These are phyloP conservation scores for Lithosia quadra DNA, from an alignment of 2,888 invertebrate species.

Conservation along the genomic window DNA sequence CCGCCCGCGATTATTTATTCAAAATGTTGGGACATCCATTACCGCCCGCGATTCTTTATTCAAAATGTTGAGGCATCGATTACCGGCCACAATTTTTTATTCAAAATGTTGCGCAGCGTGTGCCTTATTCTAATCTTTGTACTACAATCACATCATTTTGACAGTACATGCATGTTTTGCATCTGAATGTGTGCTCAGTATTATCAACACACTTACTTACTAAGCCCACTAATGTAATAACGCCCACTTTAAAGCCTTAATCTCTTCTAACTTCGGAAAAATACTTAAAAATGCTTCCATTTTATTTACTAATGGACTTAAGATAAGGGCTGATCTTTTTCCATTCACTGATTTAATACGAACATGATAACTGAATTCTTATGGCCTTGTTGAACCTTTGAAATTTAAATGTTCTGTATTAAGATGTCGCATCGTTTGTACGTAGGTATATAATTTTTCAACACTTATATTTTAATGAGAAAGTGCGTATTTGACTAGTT, in stretches of 20 bases:
- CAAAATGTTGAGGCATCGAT: too few species aligned
- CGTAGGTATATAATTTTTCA: conserved; percentile 30
- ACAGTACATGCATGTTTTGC: too few species aligned
- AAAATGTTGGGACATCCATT: too few species aligned
- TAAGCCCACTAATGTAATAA: neutral
- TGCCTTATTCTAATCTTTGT: too few species aligned
- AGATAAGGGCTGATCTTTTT: conserved; percentile 47
- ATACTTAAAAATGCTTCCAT: neutral
- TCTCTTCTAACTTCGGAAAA: neutral
- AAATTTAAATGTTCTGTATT: neutral
- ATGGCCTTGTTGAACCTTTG: conserved; percentile 49
- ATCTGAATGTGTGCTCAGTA: too few species aligned
- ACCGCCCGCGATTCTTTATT: too few species aligned
- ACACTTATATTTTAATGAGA: conserved; percentile 34
- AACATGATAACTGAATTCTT: conserved; percentile 49
- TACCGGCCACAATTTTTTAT: too few species aligned
- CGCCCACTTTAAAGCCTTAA: neutral
- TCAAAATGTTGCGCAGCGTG: too few species aligned
- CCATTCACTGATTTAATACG: conserved; percentile 57
- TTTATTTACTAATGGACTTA: conserved; percentile 45
- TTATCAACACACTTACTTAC: neutral
- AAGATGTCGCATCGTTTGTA: conserved; percentile 5
- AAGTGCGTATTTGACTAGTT: conserved; percentile 39
- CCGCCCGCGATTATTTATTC: too few species aligned
- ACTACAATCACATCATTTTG: too few species aligned